Evolutionary conservation across 2,888 invertebrate species (phyloP).

Genomic region (Cantharis rustica): DNA sequence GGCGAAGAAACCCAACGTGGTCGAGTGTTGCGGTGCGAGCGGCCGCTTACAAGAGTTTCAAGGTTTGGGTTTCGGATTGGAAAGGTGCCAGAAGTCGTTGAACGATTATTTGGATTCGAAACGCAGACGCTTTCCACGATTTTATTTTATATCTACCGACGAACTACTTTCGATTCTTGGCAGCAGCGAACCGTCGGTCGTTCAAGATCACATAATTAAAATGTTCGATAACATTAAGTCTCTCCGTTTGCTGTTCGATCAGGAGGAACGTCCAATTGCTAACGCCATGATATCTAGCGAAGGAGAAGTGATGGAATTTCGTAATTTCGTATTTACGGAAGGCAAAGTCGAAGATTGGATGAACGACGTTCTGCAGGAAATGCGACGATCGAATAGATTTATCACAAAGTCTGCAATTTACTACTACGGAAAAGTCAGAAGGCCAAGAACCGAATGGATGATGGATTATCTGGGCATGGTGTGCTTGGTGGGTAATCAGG

Average conservation of each 20-base stretch:
- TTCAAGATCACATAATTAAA: slow-evolving; percentile 94
- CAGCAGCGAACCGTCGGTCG: slow-evolving; percentile 79
- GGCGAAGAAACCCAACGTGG: slow-evolving; percentile 77
- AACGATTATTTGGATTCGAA: slow-evolving; percentile 90
- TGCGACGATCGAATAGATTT: slow-evolving; percentile 81
- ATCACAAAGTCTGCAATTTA: slow-evolving; percentile 87
- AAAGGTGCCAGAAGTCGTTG: slow-evolving; percentile 89
- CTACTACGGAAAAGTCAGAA: slow-evolving; percentile 78
- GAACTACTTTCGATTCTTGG: slow-evolving; percentile 89
- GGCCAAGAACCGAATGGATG: slow-evolving; percentile 82
- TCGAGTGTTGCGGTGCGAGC: slow-evolving; percentile 74
- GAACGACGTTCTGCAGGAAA: slow-evolving; percentile 82
- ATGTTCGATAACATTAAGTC: slow-evolving; percentile 92
- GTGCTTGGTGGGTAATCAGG: slow-evolving; percentile 75
- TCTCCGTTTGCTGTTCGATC: slow-evolving; percentile 70
- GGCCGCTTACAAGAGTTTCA: slow-evolving; percentile 80
- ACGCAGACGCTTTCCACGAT: slow-evolving; percentile 84
- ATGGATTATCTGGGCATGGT: slow-evolving; percentile 78
- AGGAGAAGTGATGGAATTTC: slow-evolving; percentile 86
- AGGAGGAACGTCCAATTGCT: slow-evolving; percentile 69
- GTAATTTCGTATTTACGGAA: slow-evolving; percentile 70
- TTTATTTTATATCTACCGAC: slow-evolving; percentile 94
- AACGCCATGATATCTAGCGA: slow-evolving; percentile 88
- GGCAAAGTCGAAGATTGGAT: slow-evolving; percentile 93
- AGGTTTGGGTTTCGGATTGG: slow-evolving; percentile 73